A percentile compares a stretch with the other conserved stretches of the same genome.
phyloP scores from a whole-genome alignment of 2,888 invertebrate genomes.

The Tenthredo livida region DNA sequence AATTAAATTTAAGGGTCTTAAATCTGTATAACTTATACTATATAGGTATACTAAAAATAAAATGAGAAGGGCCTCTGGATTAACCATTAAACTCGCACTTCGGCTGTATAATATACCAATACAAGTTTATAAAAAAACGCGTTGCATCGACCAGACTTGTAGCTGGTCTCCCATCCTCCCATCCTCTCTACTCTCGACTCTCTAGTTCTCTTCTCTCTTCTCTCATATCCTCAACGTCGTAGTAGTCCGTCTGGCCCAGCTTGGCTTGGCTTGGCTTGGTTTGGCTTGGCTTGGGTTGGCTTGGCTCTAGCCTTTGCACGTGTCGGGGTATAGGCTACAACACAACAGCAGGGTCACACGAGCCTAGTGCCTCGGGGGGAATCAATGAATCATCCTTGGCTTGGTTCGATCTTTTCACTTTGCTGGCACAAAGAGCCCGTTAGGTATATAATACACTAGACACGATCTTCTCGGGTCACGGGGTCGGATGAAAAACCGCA shows the following conservation, averaged over 20 bases:
- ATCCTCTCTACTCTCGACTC: slow-evolving; percentile 1
- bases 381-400: slow-evolving; percentile 55
- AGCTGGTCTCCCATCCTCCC: slow-evolving; percentile 4
- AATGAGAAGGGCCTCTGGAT: background rate
- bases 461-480: slow-evolving; percentile 36
- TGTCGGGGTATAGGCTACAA: slow-evolving; percentile 34
- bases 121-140: background rate
- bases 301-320: slow-evolving; percentile 31
- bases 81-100: slow-evolving; percentile 32
- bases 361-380: slow-evolving; percentile 34
- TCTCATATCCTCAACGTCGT: background rate
- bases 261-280: background rate
- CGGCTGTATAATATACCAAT: slow-evolving; percentile 12
- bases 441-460: slow-evolving; percentile 36
- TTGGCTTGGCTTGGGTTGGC: background rate
- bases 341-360: background rate
- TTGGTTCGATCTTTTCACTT: slow-evolving; percentile 54
- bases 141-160: background rate
- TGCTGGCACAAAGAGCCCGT: slow-evolving; percentile 50
- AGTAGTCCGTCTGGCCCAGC: background rate
- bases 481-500: slow-evolving; percentile 34
- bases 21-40: slow-evolving; percentile 11
- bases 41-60: background rate
- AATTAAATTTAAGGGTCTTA: slow-evolving; percentile 16
- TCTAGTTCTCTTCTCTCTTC: background rate